Evolutionary conservation across 1,140 invertebrate genomes (phyloP).

Genomic region (Drosophila watanabei): DNA sequence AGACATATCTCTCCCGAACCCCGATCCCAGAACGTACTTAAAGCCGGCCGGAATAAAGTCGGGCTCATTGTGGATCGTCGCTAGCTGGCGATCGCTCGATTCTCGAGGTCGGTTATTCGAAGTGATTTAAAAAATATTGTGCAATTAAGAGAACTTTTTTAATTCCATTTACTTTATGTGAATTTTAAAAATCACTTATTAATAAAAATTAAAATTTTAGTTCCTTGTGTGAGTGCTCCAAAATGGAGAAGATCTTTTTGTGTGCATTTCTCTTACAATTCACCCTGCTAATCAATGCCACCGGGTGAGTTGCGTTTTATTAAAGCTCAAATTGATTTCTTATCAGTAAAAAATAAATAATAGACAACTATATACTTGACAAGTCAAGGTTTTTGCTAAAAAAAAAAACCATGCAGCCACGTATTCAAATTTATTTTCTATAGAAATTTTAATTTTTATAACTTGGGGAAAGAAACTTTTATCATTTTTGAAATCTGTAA

Average conservation of each 20-base stretch:
- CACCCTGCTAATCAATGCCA: conserved; percentile 51
- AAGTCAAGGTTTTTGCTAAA: background rate
- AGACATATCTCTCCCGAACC: conserved; percentile 1
- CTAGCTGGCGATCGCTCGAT: conserved; percentile 23
- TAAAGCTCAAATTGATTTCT: conserved; percentile 8
- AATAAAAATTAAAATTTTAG: conserved; percentile 4
- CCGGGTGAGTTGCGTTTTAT: conserved; percentile 46
- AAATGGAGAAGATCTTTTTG: conserved; percentile 52
- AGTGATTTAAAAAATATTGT: conserved; percentile 10
- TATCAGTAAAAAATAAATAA: conserved; percentile 7
- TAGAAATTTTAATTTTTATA: no score
- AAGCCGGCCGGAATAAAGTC: conserved; percentile 24
- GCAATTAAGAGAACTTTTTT: conserved; percentile 2
- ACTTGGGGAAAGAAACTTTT: no score
- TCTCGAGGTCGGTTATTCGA: conserved; percentile 8
- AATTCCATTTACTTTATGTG: background rate
- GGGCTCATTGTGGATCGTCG: conserved; percentile 58
- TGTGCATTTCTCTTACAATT: conserved; percentile 49
- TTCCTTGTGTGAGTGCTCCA: conserved; percentile 8
- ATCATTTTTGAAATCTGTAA: no score
- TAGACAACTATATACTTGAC: background rate
- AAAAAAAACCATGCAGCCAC: conserved; percentile 7
- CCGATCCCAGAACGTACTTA: conserved; percentile 47
- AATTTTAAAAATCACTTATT: background rate
- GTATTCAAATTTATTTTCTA: background rate